Conservation (phyloP, 2,797 vertebrate species). For the Neopelma chrysocephalum region DNA sequence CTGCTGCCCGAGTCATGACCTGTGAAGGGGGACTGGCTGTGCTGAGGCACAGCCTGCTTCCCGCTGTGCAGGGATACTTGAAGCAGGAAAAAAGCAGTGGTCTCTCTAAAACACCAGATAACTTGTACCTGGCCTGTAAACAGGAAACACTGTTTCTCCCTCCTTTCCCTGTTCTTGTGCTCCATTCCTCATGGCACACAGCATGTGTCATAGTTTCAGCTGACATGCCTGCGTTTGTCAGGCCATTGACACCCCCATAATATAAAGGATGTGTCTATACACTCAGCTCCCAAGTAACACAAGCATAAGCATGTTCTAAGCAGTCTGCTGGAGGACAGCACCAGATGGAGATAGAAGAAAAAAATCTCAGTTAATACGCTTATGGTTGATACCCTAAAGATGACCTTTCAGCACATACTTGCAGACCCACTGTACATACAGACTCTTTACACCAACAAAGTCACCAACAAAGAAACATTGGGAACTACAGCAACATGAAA, state of each 20-base stretch:
- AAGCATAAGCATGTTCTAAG: neutral
- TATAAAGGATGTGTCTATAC: neutral
- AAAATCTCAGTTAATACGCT: neutral
- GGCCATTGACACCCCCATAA: neutral
- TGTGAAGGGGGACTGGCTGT: neutral
- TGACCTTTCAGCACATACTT: neutral
- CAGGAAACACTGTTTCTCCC: neutral
- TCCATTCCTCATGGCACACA: neutral
- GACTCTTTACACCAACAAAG: neutral
- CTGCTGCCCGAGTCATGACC: neutral
- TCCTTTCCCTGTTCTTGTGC: neutral
- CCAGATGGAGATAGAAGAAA: neutral
- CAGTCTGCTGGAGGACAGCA: neutral
- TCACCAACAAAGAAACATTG: neutral
- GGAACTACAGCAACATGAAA: neutral
- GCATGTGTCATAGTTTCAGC: neutral
- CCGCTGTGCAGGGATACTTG: neutral
- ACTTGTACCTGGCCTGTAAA: neutral
- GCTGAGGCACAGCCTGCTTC: neutral
- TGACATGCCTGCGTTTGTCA: neutral
- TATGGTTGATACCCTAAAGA: neutral
- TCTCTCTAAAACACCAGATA: neutral
- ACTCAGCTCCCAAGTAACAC: neutral
- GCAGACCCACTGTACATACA: neutral
- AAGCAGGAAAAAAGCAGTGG: neutral